Evolutionary conservation across 2,888 invertebrate genomes (phyloP), one percentile per base, ranked within the genome.

Genomic region (Melipona bicolor): DNA sequence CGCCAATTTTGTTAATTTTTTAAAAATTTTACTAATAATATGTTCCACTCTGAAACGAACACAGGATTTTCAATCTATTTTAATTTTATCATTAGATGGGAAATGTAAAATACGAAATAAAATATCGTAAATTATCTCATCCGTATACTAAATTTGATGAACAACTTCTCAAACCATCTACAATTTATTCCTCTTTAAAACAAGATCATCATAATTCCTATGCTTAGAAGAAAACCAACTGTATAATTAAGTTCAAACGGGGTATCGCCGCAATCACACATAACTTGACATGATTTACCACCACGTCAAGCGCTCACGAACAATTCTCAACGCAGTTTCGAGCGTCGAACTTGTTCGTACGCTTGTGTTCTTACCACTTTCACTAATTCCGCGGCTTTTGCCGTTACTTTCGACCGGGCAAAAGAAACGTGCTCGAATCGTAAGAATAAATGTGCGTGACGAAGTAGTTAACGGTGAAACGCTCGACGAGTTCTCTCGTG

Each of bases 331-430:
- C 59, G n/a, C 21, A 61, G 73, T 61, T 56, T 61, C 52, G 21
- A 68, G 21, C 21, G 49, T 68, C 74, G 17, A 13, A 54, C 61
- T 59, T 59, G 56, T 68, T 73, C 36, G 61, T 24, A 27, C 43
- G 50, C 27, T 36, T 6, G 17, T 32, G 59, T 73, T 74, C 50
- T 61, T 59, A 27, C 59, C 61, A 52, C 68, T 74, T 79, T 79
- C 74, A 61, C 79, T 74, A 68, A 68, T 68, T 68, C 73, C 52
- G 19, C 17, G 54, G 15, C 27, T 67, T 68, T 49, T 68, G 73
- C 50, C 68, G 24, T 79, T 67, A 50, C 65, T 56, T 73, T 79
- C 59, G 36, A 61, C 4, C 24, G 24, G 27, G 36, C 21, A 32
- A 27, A 50, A 59, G 15, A 32, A 59, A 36, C 54, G n/a, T 54